Evolutionary conservation across 2,113 vertebrate species (phyloP), one percentile per base, ranked within the genome.

Genomic region (Trichomycterus rosablanca): DNA sequence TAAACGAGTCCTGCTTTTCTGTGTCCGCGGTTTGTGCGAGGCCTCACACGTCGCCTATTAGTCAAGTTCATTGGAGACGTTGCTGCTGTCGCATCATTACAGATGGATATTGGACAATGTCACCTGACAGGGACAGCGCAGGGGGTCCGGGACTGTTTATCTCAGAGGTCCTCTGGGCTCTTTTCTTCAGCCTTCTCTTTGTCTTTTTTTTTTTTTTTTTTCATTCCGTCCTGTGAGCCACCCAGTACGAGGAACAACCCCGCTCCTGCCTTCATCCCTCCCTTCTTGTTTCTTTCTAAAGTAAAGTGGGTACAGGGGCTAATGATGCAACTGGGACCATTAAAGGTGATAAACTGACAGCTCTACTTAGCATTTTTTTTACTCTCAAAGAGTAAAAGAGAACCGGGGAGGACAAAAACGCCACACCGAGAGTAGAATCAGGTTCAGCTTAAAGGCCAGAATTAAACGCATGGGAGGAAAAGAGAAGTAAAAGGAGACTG

Each of bases 261-360:
- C 54, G 19, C 23, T 15, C 55, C 3, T 50, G 22, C 32, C 30
- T 40, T 43, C 70, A 32, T 42, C 34, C 54, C 62, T 64, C 44
- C 52, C 59, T 67, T 46, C 23, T 62, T 58, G 59, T 71, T 54
- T 57, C 52, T 69, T 69, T 69, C 57, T 46, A 65, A 57, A 68
- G 57, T 66, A 65, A 55, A 35, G 63, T 70, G 67, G 22, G 48
- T 34, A 35, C 48, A 55, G 51, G 59, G 48, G 72, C 40, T 74
- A 70, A 70, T 70, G 67, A 70, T 66, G 63, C 53, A 63, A 60
- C 53, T 61, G 53, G 63, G 63, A 68, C 63, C 26, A 62, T 70
- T 69, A 74, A 59, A 74, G 58, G 63, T 66, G 63, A 63, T 63
- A 62, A 63, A 70, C 63, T 70, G 72, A 74, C 67, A 74, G 67